These are phyloP conservation scores for Nebria ingens DNA, from an alignment of 1,140 invertebrate species.

Conservation along the genomic window DNA sequence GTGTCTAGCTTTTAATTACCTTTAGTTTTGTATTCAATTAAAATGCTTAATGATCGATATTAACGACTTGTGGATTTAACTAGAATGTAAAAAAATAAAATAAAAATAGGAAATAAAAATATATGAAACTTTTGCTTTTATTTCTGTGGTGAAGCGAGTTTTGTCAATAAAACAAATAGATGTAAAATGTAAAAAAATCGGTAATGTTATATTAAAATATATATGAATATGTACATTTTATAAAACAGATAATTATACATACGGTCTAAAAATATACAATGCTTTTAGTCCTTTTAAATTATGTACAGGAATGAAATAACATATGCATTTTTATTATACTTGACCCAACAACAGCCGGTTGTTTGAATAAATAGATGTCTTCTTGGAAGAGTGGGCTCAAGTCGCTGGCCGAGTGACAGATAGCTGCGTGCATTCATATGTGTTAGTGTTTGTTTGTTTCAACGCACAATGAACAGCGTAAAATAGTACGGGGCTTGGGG, in stretches of 20 bases:
- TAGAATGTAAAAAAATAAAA: no score
- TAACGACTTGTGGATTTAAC: no score
- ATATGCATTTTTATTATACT: constrained; percentile 9
- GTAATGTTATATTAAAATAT: constrained; percentile 4
- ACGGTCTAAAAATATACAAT: constrained; percentile 8
- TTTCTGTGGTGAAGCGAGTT: no score
- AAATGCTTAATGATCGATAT: no score
- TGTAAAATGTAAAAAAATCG: constrained; percentile 5
- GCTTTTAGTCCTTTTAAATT: not conserved
- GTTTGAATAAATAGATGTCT: constrained; percentile 2
- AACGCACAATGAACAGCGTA: not conserved
- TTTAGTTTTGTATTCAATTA: no score
- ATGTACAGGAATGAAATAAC: constrained; percentile 7
- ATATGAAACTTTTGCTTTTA: no score
- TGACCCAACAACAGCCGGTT: constrained; percentile 1
- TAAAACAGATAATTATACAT: constrained; percentile 5
- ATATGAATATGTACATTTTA: constrained; percentile 8
- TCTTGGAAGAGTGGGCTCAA: constrained; percentile 2
- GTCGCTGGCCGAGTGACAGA: constrained; percentile 2
- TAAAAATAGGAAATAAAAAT: no score
- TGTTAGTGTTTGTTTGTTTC: not conserved
- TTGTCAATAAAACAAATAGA: no score
- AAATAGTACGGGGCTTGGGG: not conserved
- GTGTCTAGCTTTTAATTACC: no score
- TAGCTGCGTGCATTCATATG: not conserved